These are phyloP conservation scores for Sebastes nivosus DNA, from an alignment of 2,797 vertebrate species.

Conservation along the genomic window DNA sequence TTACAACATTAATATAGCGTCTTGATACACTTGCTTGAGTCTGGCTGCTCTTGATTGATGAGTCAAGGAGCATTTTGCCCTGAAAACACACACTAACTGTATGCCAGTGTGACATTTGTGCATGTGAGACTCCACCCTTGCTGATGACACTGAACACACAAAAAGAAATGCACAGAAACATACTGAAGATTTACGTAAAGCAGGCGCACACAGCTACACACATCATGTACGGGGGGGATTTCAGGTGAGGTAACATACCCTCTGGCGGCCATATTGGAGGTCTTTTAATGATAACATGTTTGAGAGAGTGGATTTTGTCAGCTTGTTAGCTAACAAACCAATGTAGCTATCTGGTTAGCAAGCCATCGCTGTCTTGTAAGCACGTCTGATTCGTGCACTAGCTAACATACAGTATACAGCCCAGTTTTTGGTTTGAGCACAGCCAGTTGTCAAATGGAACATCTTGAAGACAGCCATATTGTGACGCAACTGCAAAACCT, in stretches of 20 bases:
- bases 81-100: conserved; percentile 11
- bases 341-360: conserved; percentile 4
- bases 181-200: background rate
- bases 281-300: background rate
- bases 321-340: background rate
- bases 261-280: background rate
- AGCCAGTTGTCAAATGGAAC: background rate
- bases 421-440: background rate
- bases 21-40: conserved; percentile 32
- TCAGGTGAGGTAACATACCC: background rate
- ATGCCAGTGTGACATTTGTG: conserved; percentile 39
- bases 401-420: background rate
- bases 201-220: background rate
- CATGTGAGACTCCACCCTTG: conserved; percentile 51
- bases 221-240: background rate
- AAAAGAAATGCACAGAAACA: background rate
- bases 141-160: conserved; percentile 6
- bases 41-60: conserved; percentile 27
- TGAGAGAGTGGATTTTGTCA: background rate
- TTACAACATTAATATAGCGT: conserved; percentile 53
- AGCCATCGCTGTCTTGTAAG: background rate
- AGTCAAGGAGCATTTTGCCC: conserved; percentile 23
- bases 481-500: conserved; percentile 41
- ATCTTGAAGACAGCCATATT: conserved; percentile 30
- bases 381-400: background rate